phyloP scores from a whole-genome alignment of 2,797 vertebrate genomes.

The Oreonectes daqikongensis region DNA sequence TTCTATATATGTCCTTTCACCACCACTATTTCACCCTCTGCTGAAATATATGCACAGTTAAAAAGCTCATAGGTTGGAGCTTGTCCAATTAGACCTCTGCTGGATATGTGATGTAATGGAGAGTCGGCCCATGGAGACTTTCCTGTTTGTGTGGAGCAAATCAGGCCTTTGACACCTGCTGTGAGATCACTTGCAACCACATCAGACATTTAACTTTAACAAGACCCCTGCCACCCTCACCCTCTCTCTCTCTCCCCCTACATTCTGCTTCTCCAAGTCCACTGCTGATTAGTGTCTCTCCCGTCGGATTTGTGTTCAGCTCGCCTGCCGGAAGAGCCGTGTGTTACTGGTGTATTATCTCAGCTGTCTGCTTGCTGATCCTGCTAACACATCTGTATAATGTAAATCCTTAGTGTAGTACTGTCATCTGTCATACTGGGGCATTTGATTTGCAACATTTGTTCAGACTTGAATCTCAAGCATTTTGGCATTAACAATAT shows the following conservation, averaged over 20 bases:
- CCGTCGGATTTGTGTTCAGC: constrained; percentile 20
- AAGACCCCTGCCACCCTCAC: constrained; percentile 38
- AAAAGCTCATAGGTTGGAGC: background rate
- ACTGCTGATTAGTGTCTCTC: constrained; percentile 20
- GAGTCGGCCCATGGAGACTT: constrained; percentile 27
- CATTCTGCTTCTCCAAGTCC: constrained; percentile 7
- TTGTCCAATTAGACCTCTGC: constrained; percentile 20
- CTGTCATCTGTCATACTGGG: background rate
- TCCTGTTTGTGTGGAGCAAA: constrained; percentile 36
- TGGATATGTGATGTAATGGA: constrained; percentile 29
- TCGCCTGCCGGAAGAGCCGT: background rate
- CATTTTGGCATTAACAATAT: no score
- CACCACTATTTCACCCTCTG: no score
- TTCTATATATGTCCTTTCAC: no score
- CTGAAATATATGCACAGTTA: background rate
- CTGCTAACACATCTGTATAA: background rate
- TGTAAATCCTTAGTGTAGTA: background rate
- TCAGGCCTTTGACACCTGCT: constrained; percentile 46
- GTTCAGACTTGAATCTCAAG: no score
- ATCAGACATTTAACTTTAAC: constrained; percentile 43
- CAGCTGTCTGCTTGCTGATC: background rate
- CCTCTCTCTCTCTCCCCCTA: background rate
- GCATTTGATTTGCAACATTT: no score
- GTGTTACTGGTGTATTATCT: constrained; percentile 3
- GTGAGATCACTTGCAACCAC: constrained; percentile 30